These are phyloP conservation scores for Zaprionus obscuricornis DNA, from an alignment of 2,888 invertebrate genomes.

Conservation along the genomic window DNA sequence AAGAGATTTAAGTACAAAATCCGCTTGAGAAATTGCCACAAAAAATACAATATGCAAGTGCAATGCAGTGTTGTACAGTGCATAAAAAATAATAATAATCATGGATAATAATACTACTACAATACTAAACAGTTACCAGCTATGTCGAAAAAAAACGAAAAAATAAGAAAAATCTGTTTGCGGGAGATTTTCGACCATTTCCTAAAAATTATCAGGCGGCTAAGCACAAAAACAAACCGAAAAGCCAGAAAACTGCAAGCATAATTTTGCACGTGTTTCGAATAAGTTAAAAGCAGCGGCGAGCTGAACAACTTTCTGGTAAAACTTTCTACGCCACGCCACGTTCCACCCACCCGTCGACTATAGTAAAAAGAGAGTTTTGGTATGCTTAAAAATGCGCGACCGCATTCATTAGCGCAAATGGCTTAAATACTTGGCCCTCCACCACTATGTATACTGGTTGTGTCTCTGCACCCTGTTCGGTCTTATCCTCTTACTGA, in stretches of 20 bases:
- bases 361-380: conserved; percentile 3
- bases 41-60: too few species aligned
- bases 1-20: conserved; percentile 37
- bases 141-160: conserved; percentile 22
- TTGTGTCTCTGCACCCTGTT: too few species aligned
- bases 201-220: conserved; percentile 45
- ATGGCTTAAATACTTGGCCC: conserved; percentile 78
- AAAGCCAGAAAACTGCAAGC: conserved; percentile 52
- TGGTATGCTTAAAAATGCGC: conserved; percentile 70
- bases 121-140: conserved; percentile 9
- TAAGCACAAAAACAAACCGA: conserved; percentile 39
- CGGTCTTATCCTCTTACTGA: conserved; percentile 19
- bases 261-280: conserved; percentile 79
- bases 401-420: conserved; percentile 80
- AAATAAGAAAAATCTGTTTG: conserved; percentile 33
- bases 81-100: conserved; percentile 39
- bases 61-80: too few species aligned
- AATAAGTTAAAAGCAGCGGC: conserved; percentile 61
- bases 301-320: conserved; percentile 42
- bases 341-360: background rate
- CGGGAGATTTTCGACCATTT: background rate
- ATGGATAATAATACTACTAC: conserved; percentile 4
- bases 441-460: too few species aligned
- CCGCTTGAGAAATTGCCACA: conserved; percentile 30
- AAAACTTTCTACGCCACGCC: conserved; percentile 41